Percentiles rank a stretch among this genome's conserved stretches.
Conservation (phyloP, 2,797 vertebrate species). For the Chiloscyllium punctatum region DNA sequence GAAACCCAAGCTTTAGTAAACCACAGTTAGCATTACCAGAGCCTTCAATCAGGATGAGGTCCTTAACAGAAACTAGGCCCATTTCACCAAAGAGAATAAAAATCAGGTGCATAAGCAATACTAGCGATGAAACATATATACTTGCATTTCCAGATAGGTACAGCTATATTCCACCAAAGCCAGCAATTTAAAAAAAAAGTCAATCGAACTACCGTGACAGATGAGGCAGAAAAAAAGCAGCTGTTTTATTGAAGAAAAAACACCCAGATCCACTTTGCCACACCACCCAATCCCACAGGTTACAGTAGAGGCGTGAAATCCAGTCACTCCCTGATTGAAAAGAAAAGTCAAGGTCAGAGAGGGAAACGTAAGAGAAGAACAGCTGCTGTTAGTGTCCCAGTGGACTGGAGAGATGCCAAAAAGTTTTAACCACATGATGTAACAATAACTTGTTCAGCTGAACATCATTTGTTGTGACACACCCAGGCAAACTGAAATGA, state of each 20-base stretch:
- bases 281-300: conserved; percentile 35
- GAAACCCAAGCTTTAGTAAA: not conserved
- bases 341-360: conserved; percentile 34
- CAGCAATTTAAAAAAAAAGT: conserved; percentile 2
- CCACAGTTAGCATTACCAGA: not conserved
- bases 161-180: not conserved
- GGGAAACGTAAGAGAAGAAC: conserved; percentile 20
- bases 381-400: conserved; percentile 36
- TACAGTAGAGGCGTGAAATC: conserved; percentile 9
- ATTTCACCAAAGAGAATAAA: not conserved
- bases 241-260: conserved; percentile 31
- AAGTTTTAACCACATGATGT: conserved; percentile 34
- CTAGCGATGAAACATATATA: not conserved
- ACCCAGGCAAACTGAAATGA: conserved; percentile 37
- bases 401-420: conserved; percentile 31
- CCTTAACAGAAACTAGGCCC: not conserved
- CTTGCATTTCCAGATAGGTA: not conserved
- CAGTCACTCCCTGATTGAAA: conserved; percentile 34
- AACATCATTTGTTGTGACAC: conserved; percentile 37
- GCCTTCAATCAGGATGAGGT: not conserved
- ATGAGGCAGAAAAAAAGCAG: not conserved
- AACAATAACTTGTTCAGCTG: conserved; percentile 37
- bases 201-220: not conserved
- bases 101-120: too few relatives aligned
- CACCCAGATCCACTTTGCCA: conserved; percentile 32